Evolutionary conservation across 2,113 vertebrate species (phyloP), one percentile per base, ranked within the genome.

Genomic region (Prunella fulvescens): DNA sequence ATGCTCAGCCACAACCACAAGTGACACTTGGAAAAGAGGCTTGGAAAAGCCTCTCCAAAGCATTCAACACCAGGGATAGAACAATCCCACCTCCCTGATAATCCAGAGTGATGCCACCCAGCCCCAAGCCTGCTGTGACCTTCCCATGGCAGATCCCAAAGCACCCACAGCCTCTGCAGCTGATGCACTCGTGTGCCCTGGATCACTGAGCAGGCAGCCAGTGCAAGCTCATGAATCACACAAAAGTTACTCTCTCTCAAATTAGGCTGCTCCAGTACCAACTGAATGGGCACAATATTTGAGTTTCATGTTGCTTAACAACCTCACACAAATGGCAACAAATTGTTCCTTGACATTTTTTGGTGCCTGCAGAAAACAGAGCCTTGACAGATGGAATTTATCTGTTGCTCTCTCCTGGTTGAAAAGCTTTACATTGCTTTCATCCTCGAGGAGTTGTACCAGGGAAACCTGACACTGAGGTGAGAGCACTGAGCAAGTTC

Each of bases 231-330:
- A 11, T 90, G 83, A 92, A 53, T 92, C 91, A 83, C 86, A 65
- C 62, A 9, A 20, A 92, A 95, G 74, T 93, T 85, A 58, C 85
- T 62, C 70, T 69, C 64, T 44, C 66, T 90, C 80, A 69, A 61
- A 80, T 86, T 60, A 77, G 83, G 54, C 80, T 93, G 83, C 51
- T 95, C 82, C 80, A 92, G 70, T 45, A 48, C 82, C 56, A 76
- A 93, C 51, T 24, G 71, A 95, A 95, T 12, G 54, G 86, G 91
- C 58, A 93, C 83, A 96, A 96, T 90, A 96, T 95, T 96, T 96
- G 91, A 95, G 86, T 48, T 93, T 77, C 71, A 22, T 90, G 89
- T 96, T 96, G 96, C 96, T 96, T 95, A 95, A 95, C 93, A 95
- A 92, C 86, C 94, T 91, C 56, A 67, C 89, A 80, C 67, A 77